Conservation (phyloP, 2,797 vertebrate genomes). For the Cryptoblepharus egeriae region DNA sequence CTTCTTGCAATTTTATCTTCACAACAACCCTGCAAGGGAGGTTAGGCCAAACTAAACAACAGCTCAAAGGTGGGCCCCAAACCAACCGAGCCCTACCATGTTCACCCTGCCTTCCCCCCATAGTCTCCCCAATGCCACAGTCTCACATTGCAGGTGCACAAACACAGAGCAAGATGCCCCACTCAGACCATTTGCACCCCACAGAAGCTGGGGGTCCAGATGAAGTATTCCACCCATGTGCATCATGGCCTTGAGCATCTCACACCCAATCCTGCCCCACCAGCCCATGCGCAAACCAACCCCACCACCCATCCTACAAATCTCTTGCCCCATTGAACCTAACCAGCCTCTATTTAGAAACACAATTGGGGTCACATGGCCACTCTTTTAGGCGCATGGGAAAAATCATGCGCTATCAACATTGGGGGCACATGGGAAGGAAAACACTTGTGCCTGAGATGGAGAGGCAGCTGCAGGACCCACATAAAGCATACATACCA, state of each 20-base stretch:
- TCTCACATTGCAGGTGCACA: background rate
- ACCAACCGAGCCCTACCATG: too few species aligned
- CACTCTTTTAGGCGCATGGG: too few species aligned
- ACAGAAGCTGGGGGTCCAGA: background rate
- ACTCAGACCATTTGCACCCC: background rate
- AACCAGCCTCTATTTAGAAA: background rate
- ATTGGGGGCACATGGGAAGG: background rate
- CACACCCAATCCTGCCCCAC: background rate
- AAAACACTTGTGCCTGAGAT: too few species aligned
- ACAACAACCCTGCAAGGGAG: too few species aligned
- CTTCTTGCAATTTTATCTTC: background rate
- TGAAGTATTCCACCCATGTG: background rate
- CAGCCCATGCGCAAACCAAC: background rate
- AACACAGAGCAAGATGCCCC: too few species aligned
- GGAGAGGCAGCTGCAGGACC: background rate
- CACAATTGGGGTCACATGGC: background rate
- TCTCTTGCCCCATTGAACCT: too few species aligned
- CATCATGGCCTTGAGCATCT: too few species aligned
- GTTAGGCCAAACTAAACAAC: background rate
- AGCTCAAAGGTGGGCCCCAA: background rate
- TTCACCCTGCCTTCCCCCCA: background rate
- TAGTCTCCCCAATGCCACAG: background rate
- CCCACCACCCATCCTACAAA: too few species aligned
- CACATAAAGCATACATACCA: background rate
- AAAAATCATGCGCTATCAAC: too few species aligned